Evolutionary conservation across 2,113 vertebrate species (phyloP).

Genomic region (Perognathus longimembris): DNA sequence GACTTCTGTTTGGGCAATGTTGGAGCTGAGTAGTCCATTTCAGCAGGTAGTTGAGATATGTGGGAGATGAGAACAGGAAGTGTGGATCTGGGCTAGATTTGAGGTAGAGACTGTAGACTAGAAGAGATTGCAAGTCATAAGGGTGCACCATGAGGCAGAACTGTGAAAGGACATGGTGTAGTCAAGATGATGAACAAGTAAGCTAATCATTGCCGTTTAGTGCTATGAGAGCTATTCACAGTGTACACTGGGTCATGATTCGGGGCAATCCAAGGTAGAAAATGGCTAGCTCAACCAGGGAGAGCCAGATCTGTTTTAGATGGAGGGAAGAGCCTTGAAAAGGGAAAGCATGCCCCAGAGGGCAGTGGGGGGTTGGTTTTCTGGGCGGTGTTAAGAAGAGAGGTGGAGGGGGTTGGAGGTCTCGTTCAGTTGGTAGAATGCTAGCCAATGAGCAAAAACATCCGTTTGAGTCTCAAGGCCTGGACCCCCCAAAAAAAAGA

Average conservation of each 20-base stretch:
- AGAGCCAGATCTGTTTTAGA: neutral
- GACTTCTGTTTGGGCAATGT: neutral
- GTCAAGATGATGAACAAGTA: neutral
- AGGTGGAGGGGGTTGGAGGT: too few species aligned
- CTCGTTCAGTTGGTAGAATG: too few species aligned
- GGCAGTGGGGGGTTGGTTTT: neutral
- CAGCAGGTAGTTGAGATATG: neutral
- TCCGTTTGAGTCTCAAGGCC: too few species aligned
- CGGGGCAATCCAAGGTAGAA: neutral
- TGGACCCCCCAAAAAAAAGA: too few species aligned
- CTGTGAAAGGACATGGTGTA: neutral
- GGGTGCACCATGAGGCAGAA: rapidly evolving
- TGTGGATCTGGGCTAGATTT: neutral
- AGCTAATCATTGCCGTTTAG: neutral
- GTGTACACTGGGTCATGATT: rapidly evolving
- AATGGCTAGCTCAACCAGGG: neutral
- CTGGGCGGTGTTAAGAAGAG: neutral
- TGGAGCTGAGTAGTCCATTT: neutral
- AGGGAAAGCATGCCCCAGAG: neutral
- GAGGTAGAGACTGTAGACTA: neutral
- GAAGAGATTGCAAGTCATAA: neutral
- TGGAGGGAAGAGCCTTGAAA: neutral
- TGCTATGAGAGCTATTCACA: rapidly evolving
- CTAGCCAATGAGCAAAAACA: too few species aligned
- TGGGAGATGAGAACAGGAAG: neutral